Percentiles rank a stretch among this genome's conserved stretches.
Conservation (phyloP, 1,140 invertebrate genomes). For the Dreissena rostriformis region DNA sequence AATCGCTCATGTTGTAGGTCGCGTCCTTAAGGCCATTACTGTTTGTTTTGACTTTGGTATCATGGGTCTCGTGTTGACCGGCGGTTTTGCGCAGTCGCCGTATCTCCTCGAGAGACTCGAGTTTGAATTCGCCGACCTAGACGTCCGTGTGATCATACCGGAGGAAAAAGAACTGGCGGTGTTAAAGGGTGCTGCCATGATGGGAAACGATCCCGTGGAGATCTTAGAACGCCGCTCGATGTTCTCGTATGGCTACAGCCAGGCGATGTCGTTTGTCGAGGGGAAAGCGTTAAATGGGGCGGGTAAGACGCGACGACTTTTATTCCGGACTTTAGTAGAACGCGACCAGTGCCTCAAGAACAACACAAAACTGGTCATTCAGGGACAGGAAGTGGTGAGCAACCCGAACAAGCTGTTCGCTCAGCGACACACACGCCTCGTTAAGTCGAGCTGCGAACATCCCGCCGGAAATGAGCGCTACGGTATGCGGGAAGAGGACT, state of each 20-base stretch:
- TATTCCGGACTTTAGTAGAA: background rate
- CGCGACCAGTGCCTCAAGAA: background rate
- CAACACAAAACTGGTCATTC: background rate
- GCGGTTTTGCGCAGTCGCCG: background rate
- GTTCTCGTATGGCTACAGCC: slow-evolving; percentile 4
- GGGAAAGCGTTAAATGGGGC: background rate
- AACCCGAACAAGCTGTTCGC: background rate
- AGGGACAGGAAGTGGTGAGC: background rate
- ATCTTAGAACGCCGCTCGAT: background rate
- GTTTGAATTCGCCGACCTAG: background rate
- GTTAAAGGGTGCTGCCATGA: background rate
- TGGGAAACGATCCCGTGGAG: background rate
- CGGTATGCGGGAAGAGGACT: background rate
- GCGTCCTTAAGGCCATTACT: background rate
- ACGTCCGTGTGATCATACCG: background rate
- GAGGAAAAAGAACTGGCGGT: background rate
- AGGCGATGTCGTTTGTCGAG: background rate
- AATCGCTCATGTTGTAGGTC: background rate
- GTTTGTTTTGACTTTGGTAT: background rate
- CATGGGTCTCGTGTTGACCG: background rate
- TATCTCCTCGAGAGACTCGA: background rate
- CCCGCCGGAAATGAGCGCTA: background rate
- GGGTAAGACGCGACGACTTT: background rate
- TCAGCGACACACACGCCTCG: background rate
- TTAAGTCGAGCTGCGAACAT: background rate